These are phyloP conservation scores for Gerris lacustris DNA, from an alignment of 2,888 invertebrate species.

Conservation along the genomic window DNA sequence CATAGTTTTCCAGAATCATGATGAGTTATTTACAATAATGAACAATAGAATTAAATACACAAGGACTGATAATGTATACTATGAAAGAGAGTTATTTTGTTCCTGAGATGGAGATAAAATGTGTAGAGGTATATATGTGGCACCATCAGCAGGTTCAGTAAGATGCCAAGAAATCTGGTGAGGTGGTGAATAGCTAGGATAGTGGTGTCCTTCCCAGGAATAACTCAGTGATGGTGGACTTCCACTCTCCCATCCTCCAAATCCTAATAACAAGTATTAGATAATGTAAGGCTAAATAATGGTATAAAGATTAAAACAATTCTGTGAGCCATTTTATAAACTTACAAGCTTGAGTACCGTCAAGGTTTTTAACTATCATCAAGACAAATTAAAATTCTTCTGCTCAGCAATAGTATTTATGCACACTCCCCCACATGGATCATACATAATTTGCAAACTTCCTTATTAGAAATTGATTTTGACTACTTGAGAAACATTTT, in stretches of 20 bases:
- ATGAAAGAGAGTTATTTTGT: neutral
- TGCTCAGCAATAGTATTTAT: too few relatives aligned
- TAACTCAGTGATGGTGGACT: neutral
- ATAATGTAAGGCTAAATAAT: too few relatives aligned
- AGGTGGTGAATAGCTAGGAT: neutral
- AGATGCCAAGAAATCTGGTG: neutral
- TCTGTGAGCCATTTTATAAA: too few relatives aligned
- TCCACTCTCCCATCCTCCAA: slow-evolving; percentile 1
- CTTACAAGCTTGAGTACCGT: too few relatives aligned
- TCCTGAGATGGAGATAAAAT: neutral
- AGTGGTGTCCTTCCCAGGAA: neutral
- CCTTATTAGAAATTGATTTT: too few relatives aligned
- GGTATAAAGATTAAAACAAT: too few relatives aligned
- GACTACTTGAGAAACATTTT: too few relatives aligned
- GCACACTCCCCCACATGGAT: too few relatives aligned
- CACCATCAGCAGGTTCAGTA: neutral
- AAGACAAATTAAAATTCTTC: too few relatives aligned
- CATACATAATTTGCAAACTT: too few relatives aligned
- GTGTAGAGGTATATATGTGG: slow-evolving; percentile 5
- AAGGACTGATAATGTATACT: slow-evolving; percentile 3
- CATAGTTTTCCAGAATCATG: slow-evolving; percentile 15
- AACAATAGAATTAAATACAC: slow-evolving; percentile 16
- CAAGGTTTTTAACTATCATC: too few relatives aligned
- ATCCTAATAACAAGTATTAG: neutral
- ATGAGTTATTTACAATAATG: slow-evolving; percentile 11